Percentiles rank a stretch among this genome's conserved stretches.
phyloP scores from a whole-genome alignment of 2,797 vertebrate species.

The Pristis pectinata region DNA sequence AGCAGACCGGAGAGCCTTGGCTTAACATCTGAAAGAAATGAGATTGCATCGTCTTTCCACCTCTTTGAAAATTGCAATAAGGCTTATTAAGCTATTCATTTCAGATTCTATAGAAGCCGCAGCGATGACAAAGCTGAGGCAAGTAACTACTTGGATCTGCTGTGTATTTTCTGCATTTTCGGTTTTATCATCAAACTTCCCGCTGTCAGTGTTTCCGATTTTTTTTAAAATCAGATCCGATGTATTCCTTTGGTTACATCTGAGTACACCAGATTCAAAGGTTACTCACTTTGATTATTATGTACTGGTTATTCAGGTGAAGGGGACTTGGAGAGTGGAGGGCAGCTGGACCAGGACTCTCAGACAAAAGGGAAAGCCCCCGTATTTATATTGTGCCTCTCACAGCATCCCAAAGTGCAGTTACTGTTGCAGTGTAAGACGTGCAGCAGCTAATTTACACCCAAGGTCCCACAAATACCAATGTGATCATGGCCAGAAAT shows the following conservation, averaged over 20 bases:
- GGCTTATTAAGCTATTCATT: background rate
- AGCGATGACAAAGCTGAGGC: background rate
- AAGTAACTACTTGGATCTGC: background rate
- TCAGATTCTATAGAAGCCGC: background rate
- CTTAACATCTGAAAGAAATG: conserved; percentile 5
- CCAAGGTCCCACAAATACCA: no score
- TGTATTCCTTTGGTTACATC: background rate
- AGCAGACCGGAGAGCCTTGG: background rate
- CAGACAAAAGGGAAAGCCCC: background rate
- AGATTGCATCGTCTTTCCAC: background rate
- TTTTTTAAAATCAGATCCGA: background rate
- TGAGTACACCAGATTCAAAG: background rate
- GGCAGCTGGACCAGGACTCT: background rate
- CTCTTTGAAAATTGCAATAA: background rate
- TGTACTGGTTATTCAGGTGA: background rate
- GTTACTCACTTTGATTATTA: background rate
- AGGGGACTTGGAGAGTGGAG: background rate
- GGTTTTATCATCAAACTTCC: background rate
- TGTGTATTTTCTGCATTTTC: background rate
- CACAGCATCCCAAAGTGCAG: no score
- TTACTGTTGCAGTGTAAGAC: no score
- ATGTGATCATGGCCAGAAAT: no score
- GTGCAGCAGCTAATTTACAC: no score
- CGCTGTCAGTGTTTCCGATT: background rate
- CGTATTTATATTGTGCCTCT: no score